phyloP scores from a whole-genome alignment of 64 coral and sea anemone species.

The Montipora capricornis region DNA sequence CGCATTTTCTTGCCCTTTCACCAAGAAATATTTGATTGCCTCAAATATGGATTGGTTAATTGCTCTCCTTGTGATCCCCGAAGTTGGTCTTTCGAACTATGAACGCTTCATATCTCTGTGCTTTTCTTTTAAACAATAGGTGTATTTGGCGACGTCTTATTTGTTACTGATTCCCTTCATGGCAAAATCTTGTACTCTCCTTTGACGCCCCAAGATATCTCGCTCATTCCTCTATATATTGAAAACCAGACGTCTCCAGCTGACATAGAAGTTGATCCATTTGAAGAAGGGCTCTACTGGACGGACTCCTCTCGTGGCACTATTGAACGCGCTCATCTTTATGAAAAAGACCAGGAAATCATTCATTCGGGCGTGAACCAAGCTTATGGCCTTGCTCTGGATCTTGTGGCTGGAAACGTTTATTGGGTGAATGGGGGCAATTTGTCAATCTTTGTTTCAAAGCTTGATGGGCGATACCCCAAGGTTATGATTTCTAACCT shows the following conservation, averaged over 20 bases:
- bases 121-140: constrained; percentile 3
- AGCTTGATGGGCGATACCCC: constrained; percentile 16
- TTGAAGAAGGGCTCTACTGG: constrained; percentile 43
- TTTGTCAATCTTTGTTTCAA: constrained; percentile 25
- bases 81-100: no score
- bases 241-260: neutral
- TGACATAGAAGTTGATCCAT: constrained; percentile 55
- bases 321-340: neutral
- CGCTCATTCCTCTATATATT: neutral
- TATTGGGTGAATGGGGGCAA: constrained; percentile 16
- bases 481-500: constrained; percentile 32
- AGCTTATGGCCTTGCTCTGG: constrained; percentile 29
- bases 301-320: constrained; percentile 17
- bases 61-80: no score
- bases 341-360: constrained; percentile 31
- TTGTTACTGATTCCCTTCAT: neutral
- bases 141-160: constrained; percentile 28
- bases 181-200: constrained; percentile 24
- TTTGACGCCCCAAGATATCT: neutral
- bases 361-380: neutral
- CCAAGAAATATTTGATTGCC: no score
- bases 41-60: no score
- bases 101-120: neutral
- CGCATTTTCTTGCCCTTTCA: no score
- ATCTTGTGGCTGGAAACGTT: constrained; percentile 51